A percentile compares a stretch with the other conserved stretches of the same genome.
Conservation (phyloP, 2,797 vertebrate genomes). For the Chelon auratus region DNA sequence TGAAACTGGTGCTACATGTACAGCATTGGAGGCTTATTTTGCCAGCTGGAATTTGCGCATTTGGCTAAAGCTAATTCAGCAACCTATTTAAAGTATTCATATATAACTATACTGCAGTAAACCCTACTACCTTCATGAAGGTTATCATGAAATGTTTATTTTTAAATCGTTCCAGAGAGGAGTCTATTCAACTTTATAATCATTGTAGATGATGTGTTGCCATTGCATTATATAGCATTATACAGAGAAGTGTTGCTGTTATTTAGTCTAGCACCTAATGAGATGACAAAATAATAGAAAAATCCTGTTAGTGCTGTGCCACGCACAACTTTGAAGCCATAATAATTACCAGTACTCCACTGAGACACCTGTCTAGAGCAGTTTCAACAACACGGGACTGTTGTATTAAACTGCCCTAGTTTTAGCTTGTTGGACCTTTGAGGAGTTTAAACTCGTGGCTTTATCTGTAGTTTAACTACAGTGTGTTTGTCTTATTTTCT, state of each 20-base stretch:
- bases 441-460: background rate
- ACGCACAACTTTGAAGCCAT: too few relatives aligned
- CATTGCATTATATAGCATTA: background rate
- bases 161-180: background rate
- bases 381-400: background rate
- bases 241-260: background rate
- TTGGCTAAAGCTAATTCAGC: background rate
- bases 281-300: too few relatives aligned
- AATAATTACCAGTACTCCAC: too few relatives aligned
- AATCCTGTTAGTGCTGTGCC: too few relatives aligned
- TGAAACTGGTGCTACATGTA: slow-evolving; percentile 52
- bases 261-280: background rate
- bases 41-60: slow-evolving; percentile 18
- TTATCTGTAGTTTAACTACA: background rate
- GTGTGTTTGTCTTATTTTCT: background rate
- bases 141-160: too few relatives aligned
- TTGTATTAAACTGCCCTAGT: background rate
- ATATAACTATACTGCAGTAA: slow-evolving; percentile 15
- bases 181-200: background rate
- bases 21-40: slow-evolving; percentile 18
- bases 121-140: background rate
- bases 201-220: background rate
- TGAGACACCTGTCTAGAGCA: background rate
- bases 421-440: background rate
- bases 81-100: background rate